phyloP scores from a whole-genome alignment of 2,888 invertebrate species.

The Cinara cedri region DNA sequence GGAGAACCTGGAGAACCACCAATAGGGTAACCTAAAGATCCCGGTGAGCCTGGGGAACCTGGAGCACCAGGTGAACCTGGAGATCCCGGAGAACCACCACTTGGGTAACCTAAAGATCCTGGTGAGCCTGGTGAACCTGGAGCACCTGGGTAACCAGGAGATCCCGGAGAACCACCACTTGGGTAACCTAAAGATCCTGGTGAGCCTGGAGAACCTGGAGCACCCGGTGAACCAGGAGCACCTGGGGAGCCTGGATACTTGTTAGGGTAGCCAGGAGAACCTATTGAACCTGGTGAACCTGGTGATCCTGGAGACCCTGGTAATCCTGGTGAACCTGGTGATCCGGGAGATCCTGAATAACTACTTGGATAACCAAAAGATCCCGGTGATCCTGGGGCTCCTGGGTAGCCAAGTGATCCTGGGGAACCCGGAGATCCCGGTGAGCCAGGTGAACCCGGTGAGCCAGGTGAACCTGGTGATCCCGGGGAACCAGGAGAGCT shows the following conservation, averaged over 20 bases:
- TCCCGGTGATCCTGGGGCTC: conserved; percentile 57
- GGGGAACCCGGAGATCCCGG: conserved; percentile 58
- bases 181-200: conserved; percentile 58
- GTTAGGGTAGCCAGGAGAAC: conserved; percentile 61
- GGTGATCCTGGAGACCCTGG: conserved; percentile 61
- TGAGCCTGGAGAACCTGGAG: conserved; percentile 60
- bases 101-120: conserved; percentile 57
- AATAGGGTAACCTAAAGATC: conserved; percentile 59
- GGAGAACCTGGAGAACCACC: conserved; percentile 58
- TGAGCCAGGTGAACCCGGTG: conserved; percentile 59
- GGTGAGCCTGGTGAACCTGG: conserved; percentile 22
- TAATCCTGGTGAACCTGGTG: conserved; percentile 11
- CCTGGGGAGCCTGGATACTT: conserved; percentile 60
- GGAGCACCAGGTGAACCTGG: conserved; percentile 40
- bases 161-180: conserved; percentile 57
- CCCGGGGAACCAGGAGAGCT: conserved; percentile 56
- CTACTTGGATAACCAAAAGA: conserved; percentile 61
- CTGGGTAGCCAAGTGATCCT: conserved; percentile 51
- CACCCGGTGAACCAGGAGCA: conserved; percentile 60
- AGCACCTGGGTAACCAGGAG: conserved; percentile 58
- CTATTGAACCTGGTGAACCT: conserved; percentile 60
- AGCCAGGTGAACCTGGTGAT: conserved; percentile 58
- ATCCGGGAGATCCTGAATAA: neutral
- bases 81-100: conserved; percentile 62
- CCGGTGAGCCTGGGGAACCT: conserved; percentile 14